phyloP scores from a whole-genome alignment of 2,888 invertebrate species.

The Eupithecia insigniata region DNA sequence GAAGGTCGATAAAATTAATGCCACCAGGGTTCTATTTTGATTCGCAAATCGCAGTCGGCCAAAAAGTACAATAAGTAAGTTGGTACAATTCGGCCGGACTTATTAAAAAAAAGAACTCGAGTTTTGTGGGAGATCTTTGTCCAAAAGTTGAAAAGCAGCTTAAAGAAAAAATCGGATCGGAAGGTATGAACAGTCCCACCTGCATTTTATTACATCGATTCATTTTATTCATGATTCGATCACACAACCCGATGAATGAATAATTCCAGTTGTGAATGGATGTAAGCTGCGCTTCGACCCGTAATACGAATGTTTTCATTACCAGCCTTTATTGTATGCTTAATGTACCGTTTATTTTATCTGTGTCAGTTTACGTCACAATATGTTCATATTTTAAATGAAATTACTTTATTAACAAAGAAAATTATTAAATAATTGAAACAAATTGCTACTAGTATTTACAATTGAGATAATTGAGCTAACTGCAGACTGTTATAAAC shows the following conservation, averaged over 20 bases:
- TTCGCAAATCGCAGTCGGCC: background rate
- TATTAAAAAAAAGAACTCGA: background rate
- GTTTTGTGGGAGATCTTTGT: background rate
- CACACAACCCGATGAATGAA: conserved; percentile 41
- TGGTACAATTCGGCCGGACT: background rate
- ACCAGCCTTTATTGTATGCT: conserved; percentile 1
- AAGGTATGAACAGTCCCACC: background rate
- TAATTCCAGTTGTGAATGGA: conserved; percentile 30
- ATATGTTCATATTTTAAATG: background rate
- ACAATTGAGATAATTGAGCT: no score
- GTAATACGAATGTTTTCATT: conserved; percentile 15
- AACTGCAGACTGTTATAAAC: no score
- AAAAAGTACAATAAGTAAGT: background rate
- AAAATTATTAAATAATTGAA: no score
- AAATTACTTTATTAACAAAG: no score
- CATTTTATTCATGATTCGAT: no score
- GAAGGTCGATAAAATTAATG: background rate
- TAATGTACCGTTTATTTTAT: conserved; percentile 8
- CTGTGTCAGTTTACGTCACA: background rate
- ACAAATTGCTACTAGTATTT: no score
- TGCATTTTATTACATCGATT: conserved; percentile 37
- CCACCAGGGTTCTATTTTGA: background rate
- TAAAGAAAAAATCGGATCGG: conserved; percentile 9
- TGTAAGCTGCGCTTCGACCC: conserved; percentile 15
- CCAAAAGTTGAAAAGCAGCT: background rate